Evolutionary conservation across 2,888 invertebrate genomes (phyloP), one percentile per base, ranked within the genome.

Genomic region (Cataglyphis rosenhaueri): DNA sequence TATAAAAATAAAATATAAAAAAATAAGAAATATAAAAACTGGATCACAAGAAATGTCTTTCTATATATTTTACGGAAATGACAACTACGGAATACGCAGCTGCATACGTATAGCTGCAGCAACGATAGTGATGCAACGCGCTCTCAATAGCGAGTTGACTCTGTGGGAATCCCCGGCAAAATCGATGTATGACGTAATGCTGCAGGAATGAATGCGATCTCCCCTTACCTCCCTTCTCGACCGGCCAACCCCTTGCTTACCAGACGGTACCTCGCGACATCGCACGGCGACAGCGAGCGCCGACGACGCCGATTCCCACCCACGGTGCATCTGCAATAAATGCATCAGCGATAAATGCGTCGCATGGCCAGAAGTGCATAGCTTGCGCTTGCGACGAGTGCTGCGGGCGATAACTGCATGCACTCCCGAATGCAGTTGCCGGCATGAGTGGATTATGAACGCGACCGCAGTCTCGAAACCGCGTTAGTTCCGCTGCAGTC

Each of bases 401-500:
- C 52, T 59, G 59, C 79, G 78, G 64, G 55, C 64, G 73, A 75
- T 21, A 61, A 52, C 57, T 38, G 62, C 52, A 66, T 61, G 70
- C 61, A 52, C 38, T 52, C 18, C 78, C 70, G 81, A 86, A 91
- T 91, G 93, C 93, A 92, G 91, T 92, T 92, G 88, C 87, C 59
- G n/a, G 87, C 87, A 93, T 70, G 70, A 94, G 88, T 92, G 92
- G 91, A 94, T 94, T 94, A 93, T 88, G 88, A 91, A 91, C 89
- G 91, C 89, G 90, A 91, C 91, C 83, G 89, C 91, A 91, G 91
- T 89, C 87, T 86, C 73, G 85, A 87, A 93, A 93, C 89, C 85
- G 86, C 88, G 90, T 93, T 93, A 93, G 29, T 94, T 94, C 92
- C 93, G 91, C 93, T 92, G 94, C 94, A 93, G 92, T 93, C 92